These are phyloP conservation scores for Drosophila tropicalis DNA, from an alignment of 1,140 invertebrate species.

Conservation along the genomic window DNA sequence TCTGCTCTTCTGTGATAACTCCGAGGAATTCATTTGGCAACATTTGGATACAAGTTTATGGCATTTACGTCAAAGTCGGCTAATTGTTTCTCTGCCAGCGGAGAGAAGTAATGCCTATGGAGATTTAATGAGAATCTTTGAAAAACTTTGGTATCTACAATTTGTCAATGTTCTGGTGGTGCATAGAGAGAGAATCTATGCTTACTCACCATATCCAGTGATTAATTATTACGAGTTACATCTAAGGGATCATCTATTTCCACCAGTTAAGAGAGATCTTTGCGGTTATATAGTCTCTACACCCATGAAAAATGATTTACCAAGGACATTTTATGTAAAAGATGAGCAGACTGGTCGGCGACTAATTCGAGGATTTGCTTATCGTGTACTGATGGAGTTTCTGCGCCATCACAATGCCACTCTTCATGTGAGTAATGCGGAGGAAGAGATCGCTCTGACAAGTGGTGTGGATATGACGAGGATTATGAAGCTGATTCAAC, in stretches of 20 bases:
- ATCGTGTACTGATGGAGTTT: slow-evolving; percentile 64
- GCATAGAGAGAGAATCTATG: slow-evolving; percentile 41
- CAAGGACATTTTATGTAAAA: slow-evolving; percentile 56
- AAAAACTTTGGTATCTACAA: slow-evolving; percentile 57
- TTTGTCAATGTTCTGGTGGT: slow-evolving; percentile 57
- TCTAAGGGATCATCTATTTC: slow-evolving; percentile 33
- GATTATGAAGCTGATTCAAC: slow-evolving; percentile 51
- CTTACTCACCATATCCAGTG: slow-evolving; percentile 58
- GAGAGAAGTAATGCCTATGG: neutral
- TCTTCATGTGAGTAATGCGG: slow-evolving; percentile 57
- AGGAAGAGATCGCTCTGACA: slow-evolving; percentile 17
- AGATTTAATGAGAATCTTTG: slow-evolving; percentile 37
- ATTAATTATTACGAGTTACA: slow-evolving; percentile 42
- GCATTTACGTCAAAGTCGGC: slow-evolving; percentile 41
- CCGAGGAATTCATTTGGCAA: slow-evolving; percentile 60
- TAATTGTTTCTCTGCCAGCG: slow-evolving; percentile 41
- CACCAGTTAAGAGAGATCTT: slow-evolving; percentile 17
- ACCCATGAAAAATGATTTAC: slow-evolving; percentile 66
- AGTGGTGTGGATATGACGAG: slow-evolving; percentile 63
- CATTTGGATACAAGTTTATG: slow-evolving; percentile 49
- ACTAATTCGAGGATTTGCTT: slow-evolving; percentile 58
- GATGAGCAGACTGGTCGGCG: slow-evolving; percentile 36
- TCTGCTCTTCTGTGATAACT: slow-evolving; percentile 51
- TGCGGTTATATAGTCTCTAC: slow-evolving; percentile 67
- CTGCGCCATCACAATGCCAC: slow-evolving; percentile 59